Evolutionary conservation across 2,797 vertebrate species (phyloP), one percentile per base, ranked within the genome.

Genomic region (Protonibea diacanthus): DNA sequence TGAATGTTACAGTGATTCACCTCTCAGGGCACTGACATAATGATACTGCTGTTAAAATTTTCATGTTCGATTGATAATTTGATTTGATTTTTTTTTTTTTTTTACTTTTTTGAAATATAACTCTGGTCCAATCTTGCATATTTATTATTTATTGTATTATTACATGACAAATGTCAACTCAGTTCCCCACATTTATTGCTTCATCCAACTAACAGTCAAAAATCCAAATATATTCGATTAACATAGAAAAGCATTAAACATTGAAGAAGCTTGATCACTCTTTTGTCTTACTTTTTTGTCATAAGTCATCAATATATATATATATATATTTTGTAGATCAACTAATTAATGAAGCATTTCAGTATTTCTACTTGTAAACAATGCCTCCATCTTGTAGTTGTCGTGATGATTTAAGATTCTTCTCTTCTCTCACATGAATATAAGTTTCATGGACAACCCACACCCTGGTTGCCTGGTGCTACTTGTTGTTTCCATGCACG

Each of bases 351-450:
- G 6, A 60, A 42, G 4, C 12, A 4, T 5, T 51, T 5, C 12
- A 12, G 1, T 29, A 11, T 58, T 38, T 52, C 15, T 12, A 29
- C 49, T 55, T 21, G 8, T 63, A 18, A 57, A 29, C n/a, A 38
- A 76, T n/a, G n/a, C 18, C 42, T 56, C 60, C 21, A 38, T 52
- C 44, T 71, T 53, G 25, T 20, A 63, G 45, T 23, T 51, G 5
- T 52, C 17, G 3, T 33, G 14, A 45, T 20, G 38, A 17, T 55
- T 74, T 59, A 5, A 58, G 44, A n/a, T 48, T 18, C 2, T 70
- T 17, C 10, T 33, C 6, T 64, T 27, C 33, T 33, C 33, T 33
- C 33, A 8, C 40, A 40, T 42, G 29, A 48, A 23, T 12, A 1
- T 38, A 2, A 1, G 17, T 60, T 53, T 65, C 17, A 55, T 40